Evolutionary conservation across 2,888 invertebrate species (phyloP).

Genomic region (Tuberolachnus salignus): DNA sequence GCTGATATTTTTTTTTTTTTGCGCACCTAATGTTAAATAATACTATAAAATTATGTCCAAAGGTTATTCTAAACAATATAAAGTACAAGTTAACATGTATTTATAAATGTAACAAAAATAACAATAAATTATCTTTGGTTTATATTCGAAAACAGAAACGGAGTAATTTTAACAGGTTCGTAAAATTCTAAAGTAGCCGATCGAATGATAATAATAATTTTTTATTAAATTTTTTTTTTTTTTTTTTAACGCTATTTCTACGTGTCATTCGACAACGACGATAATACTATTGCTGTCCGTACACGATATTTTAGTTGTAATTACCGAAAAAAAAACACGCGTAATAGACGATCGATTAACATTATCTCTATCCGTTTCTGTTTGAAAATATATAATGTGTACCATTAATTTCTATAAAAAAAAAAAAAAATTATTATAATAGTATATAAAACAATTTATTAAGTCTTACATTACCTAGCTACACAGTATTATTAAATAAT

Average conservation of each 20-base stretch:
- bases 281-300: no score
- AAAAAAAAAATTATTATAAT: background rate
- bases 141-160: slow-evolving; percentile 22
- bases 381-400: slow-evolving; percentile 26
- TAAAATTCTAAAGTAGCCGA: no score
- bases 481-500: background rate
- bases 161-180: no score
- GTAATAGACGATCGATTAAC: no score
- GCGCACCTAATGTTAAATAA: slow-evolving; percentile 11
- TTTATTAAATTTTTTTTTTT: no score
- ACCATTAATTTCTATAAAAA: background rate
- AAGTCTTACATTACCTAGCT: slow-evolving; percentile 34
- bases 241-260: no score
- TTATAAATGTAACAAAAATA: slow-evolving; percentile 12
- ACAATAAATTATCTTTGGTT: slow-evolving; percentile 50
- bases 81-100: slow-evolving; percentile 2
- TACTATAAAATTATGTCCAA: slow-evolving; percentile 16
- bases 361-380: no score
- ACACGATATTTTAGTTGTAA: no score
- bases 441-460: slow-evolving; percentile 38
- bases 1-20: slow-evolving; percentile 2
- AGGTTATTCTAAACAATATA: slow-evolving; percentile 9
- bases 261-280: no score
- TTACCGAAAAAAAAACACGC: no score
- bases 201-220: no score